A percentile compares a stretch with the other conserved stretches of the same genome.
Conservation (phyloP, 2,888 invertebrate genomes). For the Thecocarcelia acutangulata region DNA sequence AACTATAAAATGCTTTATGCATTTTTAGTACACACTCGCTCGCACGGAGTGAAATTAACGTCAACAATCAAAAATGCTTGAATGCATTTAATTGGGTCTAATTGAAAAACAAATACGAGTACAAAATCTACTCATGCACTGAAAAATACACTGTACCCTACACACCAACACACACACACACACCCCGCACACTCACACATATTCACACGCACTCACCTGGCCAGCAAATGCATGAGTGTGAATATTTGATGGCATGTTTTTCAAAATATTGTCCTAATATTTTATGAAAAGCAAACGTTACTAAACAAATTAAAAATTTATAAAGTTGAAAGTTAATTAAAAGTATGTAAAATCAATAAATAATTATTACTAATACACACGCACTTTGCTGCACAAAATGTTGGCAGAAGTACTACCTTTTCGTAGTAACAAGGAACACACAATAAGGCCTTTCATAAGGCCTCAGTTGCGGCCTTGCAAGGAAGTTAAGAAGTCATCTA, state of each 20-base stretch:
- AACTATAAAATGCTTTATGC: constrained; percentile 27
- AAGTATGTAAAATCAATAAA: constrained; percentile 60
- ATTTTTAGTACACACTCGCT: constrained; percentile 1
- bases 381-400: background rate
- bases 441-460: too few species aligned
- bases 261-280: constrained; percentile 43
- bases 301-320: constrained; percentile 61
- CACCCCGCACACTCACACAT: too few species aligned
- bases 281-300: constrained; percentile 54
- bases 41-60: constrained; percentile 53
- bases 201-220: too few species aligned
- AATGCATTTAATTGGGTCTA: constrained; percentile 70
- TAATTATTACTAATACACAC: constrained; percentile 29
- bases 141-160: background rate
- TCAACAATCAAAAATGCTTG: constrained; percentile 70
- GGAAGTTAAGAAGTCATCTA: too few species aligned
- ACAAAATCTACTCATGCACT: constrained; percentile 25
- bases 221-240: background rate
- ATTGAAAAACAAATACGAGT: constrained; percentile 70
- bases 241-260: constrained; percentile 41
- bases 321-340: constrained; percentile 55
- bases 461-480: too few species aligned
- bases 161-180: too few species aligned
- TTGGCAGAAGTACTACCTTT: background rate
- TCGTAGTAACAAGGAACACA: background rate